Conservation (phyloP, 2,797 vertebrate genomes). For the Cynodonichthys magdalenae region DNA sequence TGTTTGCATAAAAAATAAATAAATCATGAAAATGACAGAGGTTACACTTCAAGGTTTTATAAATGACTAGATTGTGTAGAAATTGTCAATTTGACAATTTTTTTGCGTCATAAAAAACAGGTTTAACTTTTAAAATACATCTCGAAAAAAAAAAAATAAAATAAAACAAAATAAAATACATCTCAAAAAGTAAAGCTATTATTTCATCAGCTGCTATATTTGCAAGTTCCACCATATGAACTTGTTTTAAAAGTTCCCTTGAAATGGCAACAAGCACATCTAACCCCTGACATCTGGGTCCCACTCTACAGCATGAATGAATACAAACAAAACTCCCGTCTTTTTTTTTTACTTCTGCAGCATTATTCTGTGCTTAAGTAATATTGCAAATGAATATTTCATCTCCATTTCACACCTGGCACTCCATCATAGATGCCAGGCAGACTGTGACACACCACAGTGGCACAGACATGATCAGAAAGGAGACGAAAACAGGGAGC, state of each 20-base stretch:
- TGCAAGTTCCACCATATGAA: constrained; percentile 19
- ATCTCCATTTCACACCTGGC: constrained; percentile 70
- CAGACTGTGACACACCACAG: constrained; percentile 47
- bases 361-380: constrained; percentile 42
- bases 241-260: constrained; percentile 14
- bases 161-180: no score
- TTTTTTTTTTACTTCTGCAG: constrained; percentile 11
- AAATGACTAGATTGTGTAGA: background rate
- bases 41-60: background rate
- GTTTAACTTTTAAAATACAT: constrained; percentile 32
- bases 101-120: background rate
- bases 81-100: no score
- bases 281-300: constrained; percentile 32
- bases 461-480: constrained; percentile 49
- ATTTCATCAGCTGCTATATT: constrained; percentile 7
- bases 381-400: constrained; percentile 58
- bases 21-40: background rate
- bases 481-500: constrained; percentile 31
- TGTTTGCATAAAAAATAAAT: constrained; percentile 13
- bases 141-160: constrained; percentile 21
- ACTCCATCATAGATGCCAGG: constrained; percentile 49
- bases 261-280: constrained; percentile 12
- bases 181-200: constrained; percentile 10
- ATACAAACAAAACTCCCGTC: constrained; percentile 23
- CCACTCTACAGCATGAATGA: constrained; percentile 17